These are phyloP conservation scores for Antheraea yamamai DNA, from an alignment of 2,888 invertebrate genomes.

Conservation along the genomic window DNA sequence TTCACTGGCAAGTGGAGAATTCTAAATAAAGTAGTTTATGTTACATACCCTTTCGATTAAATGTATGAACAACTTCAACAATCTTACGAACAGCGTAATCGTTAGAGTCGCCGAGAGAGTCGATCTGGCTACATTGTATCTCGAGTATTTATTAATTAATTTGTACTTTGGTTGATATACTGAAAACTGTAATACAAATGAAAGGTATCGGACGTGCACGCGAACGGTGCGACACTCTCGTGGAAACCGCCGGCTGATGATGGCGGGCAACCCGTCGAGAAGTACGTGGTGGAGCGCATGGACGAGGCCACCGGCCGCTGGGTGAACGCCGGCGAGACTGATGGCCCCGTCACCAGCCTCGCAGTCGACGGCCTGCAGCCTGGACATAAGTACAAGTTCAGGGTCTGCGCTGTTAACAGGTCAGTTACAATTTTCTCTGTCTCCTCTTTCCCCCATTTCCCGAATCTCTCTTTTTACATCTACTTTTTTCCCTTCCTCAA, in stretches of 20 bases:
- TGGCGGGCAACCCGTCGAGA: conserved; percentile 96
- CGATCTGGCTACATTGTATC: no score
- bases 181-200: neutral
- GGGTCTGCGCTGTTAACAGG: conserved; percentile 97
- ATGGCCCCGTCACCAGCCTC: conserved; percentile 89
- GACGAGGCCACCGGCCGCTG: conserved; percentile 96
- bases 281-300: conserved; percentile 97
- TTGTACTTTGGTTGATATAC: neutral
- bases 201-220: conserved; percentile 89
- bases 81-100: no score
- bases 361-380: conserved; percentile 93
- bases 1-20: no score
- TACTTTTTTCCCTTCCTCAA: no score
- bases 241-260: conserved; percentile 98
- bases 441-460: neutral
- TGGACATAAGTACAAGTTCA: conserved; percentile 98
- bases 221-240: conserved; percentile 92
- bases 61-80: no score
- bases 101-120: no score
- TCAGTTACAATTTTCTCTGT: conserved; percentile 26
- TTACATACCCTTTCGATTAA: no score
- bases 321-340: conserved; percentile 96
- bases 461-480: no score
- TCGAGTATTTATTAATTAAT: no score
- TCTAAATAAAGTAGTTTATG: no score